Evolutionary conservation across 1,140 invertebrate species (phyloP).

Genomic region (Apis florea): DNA sequence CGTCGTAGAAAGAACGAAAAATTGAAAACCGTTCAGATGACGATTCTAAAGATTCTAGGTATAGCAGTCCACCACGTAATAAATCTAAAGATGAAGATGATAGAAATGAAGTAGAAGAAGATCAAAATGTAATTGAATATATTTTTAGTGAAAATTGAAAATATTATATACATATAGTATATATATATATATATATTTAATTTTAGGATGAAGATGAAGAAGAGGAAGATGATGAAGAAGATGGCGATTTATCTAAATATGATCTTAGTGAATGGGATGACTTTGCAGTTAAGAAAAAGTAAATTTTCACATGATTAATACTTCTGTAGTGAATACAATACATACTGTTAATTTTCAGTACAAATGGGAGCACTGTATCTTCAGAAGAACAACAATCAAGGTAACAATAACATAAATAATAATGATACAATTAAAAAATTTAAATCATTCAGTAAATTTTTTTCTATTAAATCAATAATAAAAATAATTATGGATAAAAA

Average conservation of each 20-base stretch:
- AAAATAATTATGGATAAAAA: not conserved
- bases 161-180: not conserved
- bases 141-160: not conserved
- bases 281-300: conserved; percentile 78
- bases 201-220: conserved; percentile 73
- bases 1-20: conserved; percentile 89
- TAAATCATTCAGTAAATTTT: not conserved
- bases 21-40: conserved; percentile 77
- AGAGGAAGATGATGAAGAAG: conserved; percentile 84
- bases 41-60: conserved; percentile 76
- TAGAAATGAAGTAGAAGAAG: conserved; percentile 45
- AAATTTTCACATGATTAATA: conserved; percentile 20
- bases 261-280: conserved; percentile 88
- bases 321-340: conserved; percentile 12
- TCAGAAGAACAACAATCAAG: conserved; percentile 70
- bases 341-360: conserved; percentile 66
- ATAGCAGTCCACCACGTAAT: conserved; percentile 71
- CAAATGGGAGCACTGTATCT: conserved; percentile 68
- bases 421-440: conserved; percentile 7
- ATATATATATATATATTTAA: not conserved
- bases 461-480: conserved; percentile 2
- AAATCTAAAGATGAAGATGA: conserved; percentile 77
- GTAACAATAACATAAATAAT: conserved; percentile 67
- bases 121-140: conserved; percentile 29
- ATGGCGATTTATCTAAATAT: conserved; percentile 91